Base-by-base conservation (phyloP, 1,140 invertebrate species). In the Radopholus similis region DNA sequence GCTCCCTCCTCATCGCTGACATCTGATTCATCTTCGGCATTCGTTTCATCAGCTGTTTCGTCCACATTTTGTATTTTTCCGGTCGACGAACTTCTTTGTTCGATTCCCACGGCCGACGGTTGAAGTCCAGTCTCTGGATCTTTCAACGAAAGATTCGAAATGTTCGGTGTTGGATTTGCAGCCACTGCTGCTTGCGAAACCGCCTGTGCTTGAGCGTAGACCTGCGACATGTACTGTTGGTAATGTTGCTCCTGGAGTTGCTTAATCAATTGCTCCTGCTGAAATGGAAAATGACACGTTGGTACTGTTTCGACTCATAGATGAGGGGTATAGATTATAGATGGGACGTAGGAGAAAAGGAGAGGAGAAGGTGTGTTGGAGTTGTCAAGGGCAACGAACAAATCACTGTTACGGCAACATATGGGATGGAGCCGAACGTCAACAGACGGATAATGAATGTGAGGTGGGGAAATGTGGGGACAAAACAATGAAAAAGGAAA, bases 161-260 rank as follows among this genome's bases (percentile, higher is more conserved):
- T 21, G 1, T 2, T 26, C 0, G 38, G 49, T 26, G 54, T 49
- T 9, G 28, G 23, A 55, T 69, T 62, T 9, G 53, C 55, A 37
- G 67, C n/a, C n/a, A n/a, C 3, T 18, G 13, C 34, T 51, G 72
- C 58, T 0, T 62, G 44, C 4, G 67, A 60, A 30, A 35, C 74
- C 18, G 63, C 68, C 42, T 77, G 75, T 21, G 66, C 66, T 54
- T 76, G 75, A 0, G 72, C 72, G 44, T 76, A 76, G 4, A 77
- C 75, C 67, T 76, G 74, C n/a, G 74, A 64, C 65, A 76, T 76
- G 40, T 76, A 76, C 35, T 76, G 74, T 30, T 74, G 47, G 49
- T 74, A 76, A 53, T 76, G 74, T 60, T 74, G 66, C 56, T 76
- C 75, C 53, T 77, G 74, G 40, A 76, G 74, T 49, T 77, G 75